Conservation (phyloP, 2,113 vertebrate species). For the Labeo catla region DNA sequence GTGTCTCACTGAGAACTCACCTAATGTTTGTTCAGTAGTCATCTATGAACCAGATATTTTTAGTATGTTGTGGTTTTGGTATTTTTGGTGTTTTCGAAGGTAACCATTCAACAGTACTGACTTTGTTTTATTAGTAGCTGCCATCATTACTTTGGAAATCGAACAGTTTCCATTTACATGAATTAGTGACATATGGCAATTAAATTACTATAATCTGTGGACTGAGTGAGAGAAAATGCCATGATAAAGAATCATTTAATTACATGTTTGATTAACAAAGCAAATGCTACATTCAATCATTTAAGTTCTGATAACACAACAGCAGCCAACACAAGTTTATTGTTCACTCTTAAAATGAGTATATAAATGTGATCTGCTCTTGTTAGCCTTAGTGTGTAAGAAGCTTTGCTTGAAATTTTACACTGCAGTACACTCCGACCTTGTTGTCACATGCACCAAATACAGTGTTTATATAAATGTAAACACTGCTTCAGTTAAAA, state of each 20-base stretch:
- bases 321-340: neutral
- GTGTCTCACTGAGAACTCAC: neutral
- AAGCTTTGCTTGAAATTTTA: neutral
- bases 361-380: neutral
- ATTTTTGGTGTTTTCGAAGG: neutral
- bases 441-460: conserved; percentile 8
- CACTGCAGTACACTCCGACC: neutral
- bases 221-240: neutral
- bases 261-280: conserved; percentile 39
- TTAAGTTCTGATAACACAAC: neutral
- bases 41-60: neutral
- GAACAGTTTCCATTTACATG: conserved; percentile 12
- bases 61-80: neutral
- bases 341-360: neutral
- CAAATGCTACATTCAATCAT: conserved; percentile 30
- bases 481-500: conserved; percentile 44
- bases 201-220: conserved; percentile 30
- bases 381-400: neutral
- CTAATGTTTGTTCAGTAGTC: conserved; percentile 22
- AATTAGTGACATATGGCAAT: conserved; percentile 39
- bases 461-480: conserved; percentile 38
- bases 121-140: neutral
- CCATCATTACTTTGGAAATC: conserved; percentile 3
- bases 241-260: conserved; percentile 26
- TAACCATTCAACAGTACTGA: neutral